These are phyloP conservation scores for Osmoderma eremita DNA, from an alignment of 2,888 invertebrate species.

Conservation along the genomic window DNA sequence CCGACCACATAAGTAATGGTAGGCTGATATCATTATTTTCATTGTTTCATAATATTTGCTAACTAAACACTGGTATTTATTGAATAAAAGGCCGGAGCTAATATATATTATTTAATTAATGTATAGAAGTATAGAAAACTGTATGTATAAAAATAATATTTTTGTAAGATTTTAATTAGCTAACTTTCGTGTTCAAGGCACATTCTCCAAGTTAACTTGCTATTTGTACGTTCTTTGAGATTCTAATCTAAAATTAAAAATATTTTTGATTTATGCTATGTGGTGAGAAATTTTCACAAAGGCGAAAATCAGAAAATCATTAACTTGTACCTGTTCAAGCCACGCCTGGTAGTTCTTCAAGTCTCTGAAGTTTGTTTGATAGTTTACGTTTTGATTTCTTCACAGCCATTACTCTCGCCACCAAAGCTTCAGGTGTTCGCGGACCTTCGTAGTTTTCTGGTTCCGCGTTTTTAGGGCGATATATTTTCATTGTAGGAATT, in stretches of 20 bases:
- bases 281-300: constrained; percentile 10
- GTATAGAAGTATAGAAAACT: too few species aligned
- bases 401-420: constrained; percentile 36
- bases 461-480: constrained; percentile 41
- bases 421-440: constrained; percentile 42
- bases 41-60: too few species aligned
- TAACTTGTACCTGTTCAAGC: constrained; percentile 23
- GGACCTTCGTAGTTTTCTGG: constrained; percentile 48
- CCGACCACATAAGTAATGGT: too few species aligned
- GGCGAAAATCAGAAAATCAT: constrained; percentile 1
- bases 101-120: too few species aligned
- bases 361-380: constrained; percentile 13
- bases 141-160: too few species aligned
- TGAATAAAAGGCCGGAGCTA: too few species aligned
- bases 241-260: constrained; percentile 18
- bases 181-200: too few species aligned
- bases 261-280: constrained; percentile 10
- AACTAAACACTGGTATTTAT: too few species aligned
- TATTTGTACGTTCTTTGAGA: neutral
- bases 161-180: too few species aligned
- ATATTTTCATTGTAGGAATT: constrained; percentile 48
- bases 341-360: neutral
- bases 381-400: constrained; percentile 30
- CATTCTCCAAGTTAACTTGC: constrained; percentile 9
- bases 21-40: too few species aligned